phyloP scores from a whole-genome alignment of 2,797 vertebrate species.

The Gymnodraco acuticeps region DNA sequence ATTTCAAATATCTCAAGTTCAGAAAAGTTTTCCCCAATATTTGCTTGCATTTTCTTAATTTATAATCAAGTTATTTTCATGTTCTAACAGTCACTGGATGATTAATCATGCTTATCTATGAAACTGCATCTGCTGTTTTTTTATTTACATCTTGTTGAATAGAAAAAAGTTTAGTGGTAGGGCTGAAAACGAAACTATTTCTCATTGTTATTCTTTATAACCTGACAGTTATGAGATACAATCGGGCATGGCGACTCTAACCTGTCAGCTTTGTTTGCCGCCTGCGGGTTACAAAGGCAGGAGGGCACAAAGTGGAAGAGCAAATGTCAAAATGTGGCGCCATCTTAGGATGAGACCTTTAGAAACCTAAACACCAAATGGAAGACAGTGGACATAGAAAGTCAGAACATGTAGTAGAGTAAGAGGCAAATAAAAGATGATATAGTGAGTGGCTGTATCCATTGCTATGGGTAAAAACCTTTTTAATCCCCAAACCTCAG shows the following conservation, averaged over 20 bases:
- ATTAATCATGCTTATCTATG: not conserved
- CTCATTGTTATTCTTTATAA: not conserved
- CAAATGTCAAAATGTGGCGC: not conserved
- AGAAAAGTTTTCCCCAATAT: not conserved
- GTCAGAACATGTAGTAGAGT: rapidly evolving
- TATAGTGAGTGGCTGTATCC: not conserved
- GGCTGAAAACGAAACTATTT: not conserved
- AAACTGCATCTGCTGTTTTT: not conserved
- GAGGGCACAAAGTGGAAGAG: not conserved
- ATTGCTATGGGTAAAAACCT: not conserved
- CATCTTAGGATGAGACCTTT: conserved; percentile 23
- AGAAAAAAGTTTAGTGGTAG: not conserved
- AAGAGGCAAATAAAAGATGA: rapidly evolving
- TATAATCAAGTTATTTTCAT: not conserved
- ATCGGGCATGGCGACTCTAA: not conserved
- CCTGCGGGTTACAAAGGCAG: not conserved
- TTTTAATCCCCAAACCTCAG: not conserved
- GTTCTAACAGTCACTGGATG: not conserved
- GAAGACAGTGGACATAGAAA: not conserved
- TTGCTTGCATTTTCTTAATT: not conserved
- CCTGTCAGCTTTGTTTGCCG: conserved; percentile 9
- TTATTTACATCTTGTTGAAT: not conserved
- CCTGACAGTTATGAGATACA: rapidly evolving
- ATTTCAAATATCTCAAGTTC: not conserved
- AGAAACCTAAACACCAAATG: conserved; percentile 52